Conservation (phyloP, 2,113 vertebrate species). For the Coryphaenoides rupestris region DNA sequence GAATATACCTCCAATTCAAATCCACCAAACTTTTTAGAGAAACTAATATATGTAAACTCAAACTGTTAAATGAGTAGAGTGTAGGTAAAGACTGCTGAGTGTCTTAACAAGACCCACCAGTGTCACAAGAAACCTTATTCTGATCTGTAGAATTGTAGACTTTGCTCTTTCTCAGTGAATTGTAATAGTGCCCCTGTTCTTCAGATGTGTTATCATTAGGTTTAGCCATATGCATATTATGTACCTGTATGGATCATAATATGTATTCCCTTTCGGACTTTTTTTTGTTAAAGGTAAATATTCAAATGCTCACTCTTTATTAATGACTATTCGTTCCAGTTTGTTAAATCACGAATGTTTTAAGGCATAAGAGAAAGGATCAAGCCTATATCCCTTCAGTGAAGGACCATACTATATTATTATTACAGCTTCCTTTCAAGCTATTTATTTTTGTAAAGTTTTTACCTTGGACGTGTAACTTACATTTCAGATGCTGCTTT, state of each 20-base stretch:
- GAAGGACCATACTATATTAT: constrained; percentile 68
- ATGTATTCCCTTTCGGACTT: constrained; percentile 37
- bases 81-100: constrained; percentile 7
- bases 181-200: constrained; percentile 11
- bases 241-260: constrained; percentile 33
- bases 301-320: constrained; percentile 45
- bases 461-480: constrained; percentile 63
- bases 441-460: constrained; percentile 86
- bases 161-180: constrained; percentile 15
- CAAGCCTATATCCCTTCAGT: constrained; percentile 71
- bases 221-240: constrained; percentile 41
- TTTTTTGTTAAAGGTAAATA: constrained; percentile 38
- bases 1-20: constrained; percentile 45
- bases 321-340: constrained; percentile 59
- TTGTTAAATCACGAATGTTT: constrained; percentile 57
- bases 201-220: constrained; percentile 25
- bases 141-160: constrained; percentile 18
- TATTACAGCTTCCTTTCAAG: constrained; percentile 67
- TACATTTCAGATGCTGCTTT: constrained; percentile 71
- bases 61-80: neutral
- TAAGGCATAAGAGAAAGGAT: constrained; percentile 50
- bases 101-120: constrained; percentile 15
- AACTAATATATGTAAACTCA: neutral
- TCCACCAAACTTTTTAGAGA: constrained; percentile 20
- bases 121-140: constrained; percentile 26